Base-by-base conservation (phyloP, 1,140 invertebrate species). In the Cylas formicarius region DNA sequence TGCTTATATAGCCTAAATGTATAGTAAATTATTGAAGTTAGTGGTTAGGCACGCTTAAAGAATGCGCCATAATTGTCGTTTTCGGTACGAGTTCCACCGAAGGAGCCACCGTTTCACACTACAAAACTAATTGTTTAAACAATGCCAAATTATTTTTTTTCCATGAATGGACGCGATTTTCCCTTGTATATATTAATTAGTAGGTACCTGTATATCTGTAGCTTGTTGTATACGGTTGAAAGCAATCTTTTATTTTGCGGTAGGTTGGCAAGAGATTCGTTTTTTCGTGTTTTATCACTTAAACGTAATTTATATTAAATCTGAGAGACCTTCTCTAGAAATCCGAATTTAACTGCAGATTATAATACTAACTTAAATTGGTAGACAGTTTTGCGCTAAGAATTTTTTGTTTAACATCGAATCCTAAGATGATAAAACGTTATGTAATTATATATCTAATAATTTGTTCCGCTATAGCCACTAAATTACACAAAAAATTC, bases 11-110 rank as follows among this genome's bases (percentile, higher is more conserved):
- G 45, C 53, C 60, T 63, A 54, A 63, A 62, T 63, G 62, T 63
- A 65, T 65, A 65, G 61, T 65, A 65, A 65, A 62, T 65, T 63
- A 65, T 62, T 62, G 52, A 57, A 56, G 50, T 48, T 57, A 55
- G n/a, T n/a, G n/a, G n/a, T n/a, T n/a, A 53, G 49, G 45, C 53
- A 46, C 22, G 34, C 39, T 48, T 40, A 45, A 48, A 47, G 42
- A 50, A 41, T 48, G 45, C 40, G 57, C 55, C 55, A 59, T 59
- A 59, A 41, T 48, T 57, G 53, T 46, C 51, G 41, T 55, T 37
- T 48, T 48, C n/a, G n/a, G 39, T 48, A 42, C 50, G 37, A 43
- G 18, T 52, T 45, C 42, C 27, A n/a, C n/a, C n/a, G n/a, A n/a
- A n/a, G n/a, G n/a, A n/a, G n/a, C n/a, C n/a, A n/a, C n/a, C n/a